Percentiles rank a stretch among this genome's conserved stretches.
phyloP scores from a whole-genome alignment of 2,113 vertebrate species.

The Hemichromis elongatus region DNA sequence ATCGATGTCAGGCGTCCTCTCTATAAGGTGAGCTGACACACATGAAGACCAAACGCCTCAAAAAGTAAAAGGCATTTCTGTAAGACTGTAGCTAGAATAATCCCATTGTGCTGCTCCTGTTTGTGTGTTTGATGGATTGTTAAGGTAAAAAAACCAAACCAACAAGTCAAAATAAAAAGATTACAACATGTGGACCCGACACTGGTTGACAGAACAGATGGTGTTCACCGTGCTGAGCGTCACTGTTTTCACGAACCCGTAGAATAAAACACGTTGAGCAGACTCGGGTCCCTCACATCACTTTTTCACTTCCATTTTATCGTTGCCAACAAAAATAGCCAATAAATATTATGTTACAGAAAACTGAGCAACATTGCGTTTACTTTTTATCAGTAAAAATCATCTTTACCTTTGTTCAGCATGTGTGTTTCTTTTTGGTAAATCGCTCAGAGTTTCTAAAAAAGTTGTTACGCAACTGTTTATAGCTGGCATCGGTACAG shows the following conservation, averaged over 20 bases:
- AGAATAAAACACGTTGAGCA: background rate
- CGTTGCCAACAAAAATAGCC: background rate
- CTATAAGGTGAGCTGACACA: slow-evolving; percentile 82
- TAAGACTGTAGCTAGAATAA: too few species aligned
- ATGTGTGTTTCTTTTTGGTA: background rate
- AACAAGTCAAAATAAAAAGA: background rate
- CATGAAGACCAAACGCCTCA: background rate
- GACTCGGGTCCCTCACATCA: background rate
- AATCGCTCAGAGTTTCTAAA: background rate
- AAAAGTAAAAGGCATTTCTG: background rate
- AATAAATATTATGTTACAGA: background rate
- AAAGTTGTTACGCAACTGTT: background rate
- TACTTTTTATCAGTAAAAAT: background rate
- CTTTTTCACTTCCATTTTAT: background rate
- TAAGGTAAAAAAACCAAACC: background rate
- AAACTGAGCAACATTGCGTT: background rate
- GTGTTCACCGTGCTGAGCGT: background rate
- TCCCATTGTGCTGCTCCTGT: background rate
- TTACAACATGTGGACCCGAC: background rate
- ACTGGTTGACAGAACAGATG: background rate
- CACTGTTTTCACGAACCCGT: background rate
- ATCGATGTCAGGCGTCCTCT: slow-evolving; percentile 96
- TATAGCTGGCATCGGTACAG: background rate
- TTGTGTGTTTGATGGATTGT: background rate
- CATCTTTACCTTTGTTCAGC: background rate